phyloP scores from a whole-genome alignment of 2,797 vertebrate genomes.

The Sebastes reedi region DNA sequence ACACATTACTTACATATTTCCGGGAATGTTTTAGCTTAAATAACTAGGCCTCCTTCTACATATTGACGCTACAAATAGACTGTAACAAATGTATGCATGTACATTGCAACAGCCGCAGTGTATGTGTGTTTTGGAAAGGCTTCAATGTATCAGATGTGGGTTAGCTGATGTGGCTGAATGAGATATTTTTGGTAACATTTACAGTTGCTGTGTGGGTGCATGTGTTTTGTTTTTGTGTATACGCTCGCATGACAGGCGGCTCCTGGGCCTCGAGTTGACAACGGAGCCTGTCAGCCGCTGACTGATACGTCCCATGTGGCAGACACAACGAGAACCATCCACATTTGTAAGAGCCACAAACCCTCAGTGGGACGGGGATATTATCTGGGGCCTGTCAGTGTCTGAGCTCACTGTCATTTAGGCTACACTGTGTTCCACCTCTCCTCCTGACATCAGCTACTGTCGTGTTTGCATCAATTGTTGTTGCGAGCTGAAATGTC shows the following conservation, averaged over 20 bases:
- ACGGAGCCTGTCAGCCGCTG: constrained; percentile 60
- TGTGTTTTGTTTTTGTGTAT: constrained; percentile 37
- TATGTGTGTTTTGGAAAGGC: not conserved
- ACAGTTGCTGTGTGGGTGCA: constrained; percentile 14
- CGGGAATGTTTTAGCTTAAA: not conserved
- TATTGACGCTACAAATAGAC: not conserved
- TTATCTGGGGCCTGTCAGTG: constrained; percentile 65
- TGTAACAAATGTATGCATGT: not conserved
- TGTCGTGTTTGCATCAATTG: constrained; percentile 60
- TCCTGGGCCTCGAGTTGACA: constrained; percentile 62
- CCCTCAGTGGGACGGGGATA: constrained; percentile 55
- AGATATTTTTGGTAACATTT: constrained; percentile 21
- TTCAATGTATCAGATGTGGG: not conserved
- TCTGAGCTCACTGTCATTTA: constrained; percentile 62
- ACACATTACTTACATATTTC: not conserved
- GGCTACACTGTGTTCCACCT: constrained; percentile 37
- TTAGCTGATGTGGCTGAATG: not conserved
- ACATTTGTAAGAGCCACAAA: constrained; percentile 56
- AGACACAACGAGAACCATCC: constrained; percentile 60
- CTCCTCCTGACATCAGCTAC: constrained; percentile 43
- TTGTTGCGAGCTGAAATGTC: constrained; percentile 10
- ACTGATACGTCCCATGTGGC: constrained; percentile 67
- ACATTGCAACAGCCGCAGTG: not conserved
- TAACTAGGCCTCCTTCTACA: not conserved
- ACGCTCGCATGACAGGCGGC: constrained; percentile 48